Conservation (phyloP, 2,113 vertebrate genomes). For the Mirza zaza region DNA sequence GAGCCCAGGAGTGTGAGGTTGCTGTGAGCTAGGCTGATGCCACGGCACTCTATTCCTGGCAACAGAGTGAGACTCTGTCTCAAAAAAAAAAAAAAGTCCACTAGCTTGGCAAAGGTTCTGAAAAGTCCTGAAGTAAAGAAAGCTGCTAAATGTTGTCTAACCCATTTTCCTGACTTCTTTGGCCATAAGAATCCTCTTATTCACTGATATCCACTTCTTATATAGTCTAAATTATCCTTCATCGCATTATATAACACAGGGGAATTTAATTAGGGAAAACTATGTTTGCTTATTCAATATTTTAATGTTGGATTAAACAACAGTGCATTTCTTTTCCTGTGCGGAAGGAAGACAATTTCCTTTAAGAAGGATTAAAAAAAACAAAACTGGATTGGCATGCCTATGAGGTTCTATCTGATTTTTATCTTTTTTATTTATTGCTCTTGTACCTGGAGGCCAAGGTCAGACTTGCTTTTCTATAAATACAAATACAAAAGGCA, state of each 20-base stretch:
- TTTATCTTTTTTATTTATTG: slow-evolving; percentile 6
- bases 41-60: no score
- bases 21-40: no score
- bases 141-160: not conserved
- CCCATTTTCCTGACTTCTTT: not conserved
- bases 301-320: slow-evolving; percentile 49
- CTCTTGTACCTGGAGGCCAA: slow-evolving; percentile 30
- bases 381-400: not conserved
- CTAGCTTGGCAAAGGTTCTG: not conserved
- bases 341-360: not conserved
- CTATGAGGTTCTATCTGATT: slow-evolving; percentile 35
- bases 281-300: slow-evolving; percentile 1
- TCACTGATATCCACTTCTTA: not conserved
- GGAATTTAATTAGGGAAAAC: slow-evolving; percentile 22
- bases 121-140: not conserved
- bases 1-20: no score
- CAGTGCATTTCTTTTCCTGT: slow-evolving; percentile 5
- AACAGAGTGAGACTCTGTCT: no score
- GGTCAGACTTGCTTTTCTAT: slow-evolving; percentile 33
- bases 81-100: not conserved
- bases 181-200: not conserved
- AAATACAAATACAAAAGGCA: slow-evolving; percentile 41
- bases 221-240: not conserved
- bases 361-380: not conserved
- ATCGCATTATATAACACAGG: not conserved